Base-by-base conservation (phyloP, 2,113 vertebrate genomes). In the Apistogramma diplotaenia region DNA sequence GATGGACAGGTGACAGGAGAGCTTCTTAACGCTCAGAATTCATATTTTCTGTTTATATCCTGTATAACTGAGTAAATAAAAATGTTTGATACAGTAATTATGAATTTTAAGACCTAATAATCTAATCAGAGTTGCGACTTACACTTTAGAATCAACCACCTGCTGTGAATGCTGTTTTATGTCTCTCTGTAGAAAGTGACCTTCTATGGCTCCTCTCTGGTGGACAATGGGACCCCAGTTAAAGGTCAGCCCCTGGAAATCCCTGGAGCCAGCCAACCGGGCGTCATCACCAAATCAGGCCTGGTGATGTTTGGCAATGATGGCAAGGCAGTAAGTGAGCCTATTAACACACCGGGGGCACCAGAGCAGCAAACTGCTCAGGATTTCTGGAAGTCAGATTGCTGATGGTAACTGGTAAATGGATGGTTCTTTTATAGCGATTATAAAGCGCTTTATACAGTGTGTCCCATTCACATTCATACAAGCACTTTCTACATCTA, bases 301-400 rank as follows among this genome's bases (percentile, higher is more conserved):
- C 95, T 97, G 73, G 43, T 97, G 59, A 93, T 97, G 53, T 97
- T 96, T 33, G 96, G 96, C 78, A 97, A 94, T 4, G 96, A 97
- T 10, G 89, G 92, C 62, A 95, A 89, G 77, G 74, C 86, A 85
- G 97, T 97, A 92, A 76, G 93, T 76, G 51, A 23, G 65, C 59
- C 51, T 15, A 74, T 16, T 18, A 23, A 18, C 51, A n/a, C n/a
- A n/a, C 1, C 51, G 40, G 7, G 62, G 40, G 19, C 11, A 49
- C 16, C 46, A 6, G 46, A 18, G 16, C 6, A 49, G 6, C 16
- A 3, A 49, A 49, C 62, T 46, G 3, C 19, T 49, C 35, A 15
- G 40, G 31, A 61, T 6, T 61, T 35, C 21, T 15, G 46, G 40
- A 49, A 12, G 18, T 49, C 40, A 70, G 5, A 70, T 67, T 46